Base-by-base conservation (phyloP, 2,888 invertebrate genomes). In the Drosophila phalerata region DNA sequence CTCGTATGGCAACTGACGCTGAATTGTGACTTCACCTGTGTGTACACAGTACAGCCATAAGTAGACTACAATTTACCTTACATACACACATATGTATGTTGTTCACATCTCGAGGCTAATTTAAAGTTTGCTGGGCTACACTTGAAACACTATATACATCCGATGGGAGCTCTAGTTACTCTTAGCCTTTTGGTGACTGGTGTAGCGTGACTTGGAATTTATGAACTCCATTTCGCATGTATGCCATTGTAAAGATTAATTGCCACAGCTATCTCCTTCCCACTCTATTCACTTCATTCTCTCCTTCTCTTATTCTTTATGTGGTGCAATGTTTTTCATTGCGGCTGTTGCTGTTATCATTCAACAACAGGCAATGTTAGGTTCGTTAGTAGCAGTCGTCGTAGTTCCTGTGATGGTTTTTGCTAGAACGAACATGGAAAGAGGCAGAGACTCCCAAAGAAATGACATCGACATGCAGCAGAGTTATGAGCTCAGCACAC, bases 191-290 rank as follows among this genome's bases (percentile, higher is more conserved):
- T 77, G 68, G 45, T 65, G 73, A 15, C 70, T 57, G 51, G 61
- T 73, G 69, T 79, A 62, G 84, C 87, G 72, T 84, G 75, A 84
- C 83, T 84, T 77, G 87, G 75, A 84, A 84, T 84, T 84, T 86
- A 84, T 84, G 85, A 86, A 84, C 85, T 86, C 85, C 85, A 86
- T 84, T 81, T 84, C 81, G 81, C 83, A 77, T 84, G 83, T 86
- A 81, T 75, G 77, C 71, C 62, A 84, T 86, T 86, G 83, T 81
- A 79, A 84, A 84, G 87, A 84, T 84, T 84, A 84, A 84, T 86
- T 84, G 83, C 83, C 85, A 76, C 78, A 65, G 84, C 74, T 72
- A 61, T 64, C 61, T 52, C 34, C 25, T 40, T 37, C 34, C 10
- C 32, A 34, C 40, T 40, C 37, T 55, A 28, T 19, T 25, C 11